Conservation (phyloP, 2,888 invertebrate genomes). For the Luffia ferchaultella region DNA sequence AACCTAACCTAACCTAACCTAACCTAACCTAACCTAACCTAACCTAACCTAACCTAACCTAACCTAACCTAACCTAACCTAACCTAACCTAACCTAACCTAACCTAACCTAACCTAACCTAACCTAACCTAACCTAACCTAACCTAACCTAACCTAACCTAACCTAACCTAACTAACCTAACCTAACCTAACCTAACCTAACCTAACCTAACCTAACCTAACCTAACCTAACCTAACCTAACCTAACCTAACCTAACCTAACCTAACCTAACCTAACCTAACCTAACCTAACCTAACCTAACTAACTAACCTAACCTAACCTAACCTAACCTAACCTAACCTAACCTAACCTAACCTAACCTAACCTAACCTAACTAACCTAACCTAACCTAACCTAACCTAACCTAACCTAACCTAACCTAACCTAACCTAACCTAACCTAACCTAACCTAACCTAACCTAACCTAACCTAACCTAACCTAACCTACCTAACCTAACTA, state of each 20-base stretch:
- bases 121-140: constrained; percentile 11
- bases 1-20: constrained; percentile 20
- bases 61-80: constrained; percentile 12
- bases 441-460: constrained; percentile 7
- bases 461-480: constrained; percentile 6
- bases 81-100: constrained; percentile 6
- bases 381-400: constrained; percentile 13
- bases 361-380: constrained; percentile 10
- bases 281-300: constrained; percentile 8
- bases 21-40: constrained; percentile 19
- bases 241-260: constrained; percentile 13
- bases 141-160: constrained; percentile 5
- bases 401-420: constrained; percentile 12
- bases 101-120: constrained; percentile 11
- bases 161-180: constrained; percentile 6
- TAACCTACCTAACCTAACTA: constrained; percentile 7
- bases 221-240: constrained; percentile 11
- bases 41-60: constrained; percentile 19
- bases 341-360: constrained; percentile 10
- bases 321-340: constrained; percentile 7
- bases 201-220: constrained; percentile 15
- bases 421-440: constrained; percentile 11
- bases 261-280: constrained; percentile 13
- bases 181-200: constrained; percentile 18
- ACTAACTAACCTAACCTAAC: constrained; percentile 7